Conservation (phyloP, 2,113 vertebrate species). For the Rhabdornis inornatus region DNA sequence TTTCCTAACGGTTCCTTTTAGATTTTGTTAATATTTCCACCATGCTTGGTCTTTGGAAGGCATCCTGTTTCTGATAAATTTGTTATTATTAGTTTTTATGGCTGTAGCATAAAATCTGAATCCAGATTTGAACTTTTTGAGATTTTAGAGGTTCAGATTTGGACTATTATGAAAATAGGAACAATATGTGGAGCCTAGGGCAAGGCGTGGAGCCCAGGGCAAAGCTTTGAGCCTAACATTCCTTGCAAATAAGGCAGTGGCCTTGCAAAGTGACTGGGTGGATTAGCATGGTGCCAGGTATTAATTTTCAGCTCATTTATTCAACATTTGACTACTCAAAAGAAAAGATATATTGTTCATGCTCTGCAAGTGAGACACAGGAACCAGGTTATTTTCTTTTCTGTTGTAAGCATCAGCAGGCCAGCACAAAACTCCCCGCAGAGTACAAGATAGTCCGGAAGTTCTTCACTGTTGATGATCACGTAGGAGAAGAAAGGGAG, state of each 20-base stretch:
- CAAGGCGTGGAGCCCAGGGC: not conserved
- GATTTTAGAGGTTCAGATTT: constrained; percentile 6
- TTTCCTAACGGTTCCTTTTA: not conserved
- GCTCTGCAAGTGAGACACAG: not conserved
- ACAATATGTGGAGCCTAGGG: not conserved
- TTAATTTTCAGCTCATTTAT: not conserved
- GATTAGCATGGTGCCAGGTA: not conserved
- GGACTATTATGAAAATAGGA: not conserved
- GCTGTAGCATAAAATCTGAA: not conserved
- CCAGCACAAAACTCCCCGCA: not conserved
- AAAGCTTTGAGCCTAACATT: not conserved
- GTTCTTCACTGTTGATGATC: not conserved
- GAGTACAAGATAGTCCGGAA: not conserved
- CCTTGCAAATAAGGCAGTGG: not conserved
- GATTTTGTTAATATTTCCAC: not conserved
- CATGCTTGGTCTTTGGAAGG: not conserved
- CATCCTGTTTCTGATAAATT: constrained; percentile 1
- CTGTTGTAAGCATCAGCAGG: not conserved
- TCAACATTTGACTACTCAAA: not conserved
- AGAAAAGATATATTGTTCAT: not conserved
- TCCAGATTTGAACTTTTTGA: constrained; percentile 17
- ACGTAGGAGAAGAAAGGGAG: not conserved
- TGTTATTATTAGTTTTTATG: constrained; percentile 49
- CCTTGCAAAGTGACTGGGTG: not conserved
- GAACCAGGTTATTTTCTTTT: not conserved